These are phyloP conservation scores for Microplitis manilae DNA, from an alignment of 2,888 invertebrate species.

Conservation along the genomic window DNA sequence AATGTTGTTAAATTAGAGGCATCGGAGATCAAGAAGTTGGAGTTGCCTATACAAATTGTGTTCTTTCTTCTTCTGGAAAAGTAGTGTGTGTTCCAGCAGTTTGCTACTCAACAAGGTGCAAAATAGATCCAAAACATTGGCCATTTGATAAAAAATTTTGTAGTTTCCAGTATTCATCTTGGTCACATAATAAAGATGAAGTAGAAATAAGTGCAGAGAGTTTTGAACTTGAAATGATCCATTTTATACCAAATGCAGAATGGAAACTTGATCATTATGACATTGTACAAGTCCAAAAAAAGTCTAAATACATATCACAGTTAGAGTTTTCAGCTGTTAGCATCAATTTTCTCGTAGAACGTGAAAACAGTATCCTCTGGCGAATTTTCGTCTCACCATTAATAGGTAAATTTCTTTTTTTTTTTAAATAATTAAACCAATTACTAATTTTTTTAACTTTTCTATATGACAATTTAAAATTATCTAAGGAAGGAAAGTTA, in stretches of 20 bases:
- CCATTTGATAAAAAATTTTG: constrained; percentile 80
- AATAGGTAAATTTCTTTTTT: constrained; percentile 61
- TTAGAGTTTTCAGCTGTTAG: constrained; percentile 76
- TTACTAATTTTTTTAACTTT: too few relatives aligned
- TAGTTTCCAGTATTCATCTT: constrained; percentile 77
- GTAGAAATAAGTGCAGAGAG: constrained; percentile 70
- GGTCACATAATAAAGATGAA: constrained; percentile 78
- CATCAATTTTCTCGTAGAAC: constrained; percentile 74
- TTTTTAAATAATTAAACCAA: neutral
- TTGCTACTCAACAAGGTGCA: constrained; percentile 75
- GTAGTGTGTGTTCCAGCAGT: constrained; percentile 77
- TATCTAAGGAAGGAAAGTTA: too few relatives aligned
- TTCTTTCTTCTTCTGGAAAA: constrained; percentile 73
- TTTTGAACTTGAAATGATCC: constrained; percentile 37
- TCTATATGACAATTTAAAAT: too few relatives aligned
- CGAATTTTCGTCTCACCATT: constrained; percentile 74
- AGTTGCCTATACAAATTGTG: constrained; percentile 70
- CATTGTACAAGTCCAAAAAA: constrained; percentile 70
- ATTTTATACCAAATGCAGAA: constrained; percentile 68
- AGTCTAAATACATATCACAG: constrained; percentile 74
- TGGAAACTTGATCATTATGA: constrained; percentile 74
- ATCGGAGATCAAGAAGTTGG: constrained; percentile 36
- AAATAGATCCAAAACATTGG: constrained; percentile 75
- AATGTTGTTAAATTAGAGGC: constrained; percentile 24
- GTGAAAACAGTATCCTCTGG: constrained; percentile 74